Percentiles rank a stretch among this genome's conserved stretches.
These are phyloP conservation scores for Malurus melanocephalus DNA, from an alignment of 2,113 vertebrate species.

Conservation along the genomic window DNA sequence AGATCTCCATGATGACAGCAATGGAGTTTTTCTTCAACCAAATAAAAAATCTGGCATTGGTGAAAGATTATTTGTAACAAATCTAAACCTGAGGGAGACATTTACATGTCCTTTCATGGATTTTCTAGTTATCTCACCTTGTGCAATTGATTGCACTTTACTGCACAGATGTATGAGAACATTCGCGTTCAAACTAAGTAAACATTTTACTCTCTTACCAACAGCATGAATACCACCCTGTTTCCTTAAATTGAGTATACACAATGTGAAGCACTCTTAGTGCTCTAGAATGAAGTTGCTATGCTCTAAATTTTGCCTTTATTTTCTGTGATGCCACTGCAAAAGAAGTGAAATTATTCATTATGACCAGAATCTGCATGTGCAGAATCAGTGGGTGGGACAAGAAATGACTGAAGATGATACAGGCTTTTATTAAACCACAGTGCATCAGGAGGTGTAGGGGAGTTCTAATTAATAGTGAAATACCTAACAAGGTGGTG, in stretches of 20 bases:
- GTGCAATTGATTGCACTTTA: neutral
- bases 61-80: neutral
- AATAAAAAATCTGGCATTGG: neutral
- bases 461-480: neutral
- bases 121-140: neutral
- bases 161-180: neutral
- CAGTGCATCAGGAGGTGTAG: neutral
- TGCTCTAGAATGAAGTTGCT: neutral
- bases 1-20: neutral
- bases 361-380: neutral
- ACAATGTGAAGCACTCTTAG: neutral
- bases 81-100: neutral
- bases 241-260: neutral
- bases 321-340: neutral
- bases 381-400: neutral
- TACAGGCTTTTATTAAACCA: neutral
- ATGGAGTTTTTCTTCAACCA: neutral
- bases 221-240: neutral
- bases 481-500: neutral
- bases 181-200: neutral
- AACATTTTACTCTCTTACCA: neutral
- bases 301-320: neutral
- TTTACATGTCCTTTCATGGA: neutral
- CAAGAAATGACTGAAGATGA: neutral
- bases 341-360: neutral